Conservation (phyloP, 2,797 vertebrate genomes). For the Hydrophis major region DNA sequence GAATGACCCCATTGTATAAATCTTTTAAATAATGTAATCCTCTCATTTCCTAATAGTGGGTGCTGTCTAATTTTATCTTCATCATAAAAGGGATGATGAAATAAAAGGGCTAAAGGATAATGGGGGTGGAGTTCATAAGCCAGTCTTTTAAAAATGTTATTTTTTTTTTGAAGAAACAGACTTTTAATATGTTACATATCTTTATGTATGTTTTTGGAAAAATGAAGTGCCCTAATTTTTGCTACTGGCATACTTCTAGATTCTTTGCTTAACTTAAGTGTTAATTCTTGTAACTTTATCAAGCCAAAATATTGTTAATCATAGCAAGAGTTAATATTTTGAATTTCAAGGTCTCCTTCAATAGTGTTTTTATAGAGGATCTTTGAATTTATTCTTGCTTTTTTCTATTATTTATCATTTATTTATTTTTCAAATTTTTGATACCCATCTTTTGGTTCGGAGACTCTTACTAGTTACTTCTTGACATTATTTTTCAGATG, state of each 20-base stretch:
- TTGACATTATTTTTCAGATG: neutral
- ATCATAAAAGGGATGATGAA: neutral
- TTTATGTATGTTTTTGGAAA: neutral
- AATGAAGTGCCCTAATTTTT: neutral
- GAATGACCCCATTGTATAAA: neutral
- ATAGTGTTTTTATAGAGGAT: neutral
- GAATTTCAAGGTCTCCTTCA: neutral
- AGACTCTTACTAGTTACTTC: neutral
- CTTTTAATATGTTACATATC: neutral
- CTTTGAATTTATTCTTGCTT: neutral
- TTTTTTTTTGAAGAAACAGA: neutral
- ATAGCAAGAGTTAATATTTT: neutral
- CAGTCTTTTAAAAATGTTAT: neutral
- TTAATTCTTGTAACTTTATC: neutral
- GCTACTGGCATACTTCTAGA: neutral
- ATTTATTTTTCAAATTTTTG: neutral
- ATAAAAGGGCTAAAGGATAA: neutral
- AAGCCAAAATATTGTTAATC: neutral
- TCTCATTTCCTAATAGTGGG: neutral
- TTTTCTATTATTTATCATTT: neutral
- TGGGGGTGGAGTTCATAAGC: neutral
- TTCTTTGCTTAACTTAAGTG: neutral
- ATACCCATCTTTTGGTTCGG: neutral
- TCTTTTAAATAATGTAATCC: neutral
- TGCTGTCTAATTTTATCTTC: neutral